Percentiles rank a stretch among this genome's conserved stretches.
These are phyloP conservation scores for Ovis aries DNA, from an alignment of 2,113 vertebrate genomes.

Conservation along the genomic window ARS-UI_Ramb_v3.0 NC_056060.1:19617001-19617500, in stretches of 20 bases:
- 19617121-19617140: slow-evolving; percentile 71
- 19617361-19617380: background rate
- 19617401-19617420: slow-evolving; percentile 41
- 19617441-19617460: slow-evolving; percentile 20
- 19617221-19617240: slow-evolving; percentile 40
- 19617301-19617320: background rate
- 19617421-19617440: slow-evolving; percentile 50
- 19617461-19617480: slow-evolving; percentile 34
- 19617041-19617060: slow-evolving; percentile 43
- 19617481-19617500: background rate
- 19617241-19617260: slow-evolving; percentile 31
- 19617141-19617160: slow-evolving; percentile 67
- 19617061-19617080: slow-evolving; percentile 63
- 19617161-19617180: slow-evolving; percentile 69
- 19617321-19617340: background rate
- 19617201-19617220: slow-evolving; percentile 62
- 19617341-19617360: background rate
- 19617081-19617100: slow-evolving; percentile 50
- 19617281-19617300: background rate
- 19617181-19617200: slow-evolving; percentile 66
- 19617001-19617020: background rate
- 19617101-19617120: slow-evolving; percentile 62
- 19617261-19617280: slow-evolving; percentile 26
- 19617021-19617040: background rate
- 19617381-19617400: slow-evolving; percentile 61